Percentiles rank a stretch among this genome's conserved stretches.
These are phyloP conservation scores for Chrysodeixis includens DNA, from an alignment of 2,888 invertebrate genomes.

Conservation along the genomic window DNA sequence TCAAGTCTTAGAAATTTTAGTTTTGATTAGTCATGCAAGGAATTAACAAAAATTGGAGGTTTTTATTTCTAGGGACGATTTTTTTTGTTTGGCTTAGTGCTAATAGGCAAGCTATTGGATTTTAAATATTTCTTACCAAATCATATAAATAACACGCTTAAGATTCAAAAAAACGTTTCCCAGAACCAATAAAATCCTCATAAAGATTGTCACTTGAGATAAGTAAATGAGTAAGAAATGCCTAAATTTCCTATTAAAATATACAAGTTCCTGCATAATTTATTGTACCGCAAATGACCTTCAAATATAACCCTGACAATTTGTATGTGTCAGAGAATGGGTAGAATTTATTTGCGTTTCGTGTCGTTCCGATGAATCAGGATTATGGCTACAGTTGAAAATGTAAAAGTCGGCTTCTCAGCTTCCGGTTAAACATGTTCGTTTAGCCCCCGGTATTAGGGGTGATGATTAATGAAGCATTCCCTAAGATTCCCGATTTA, in stretches of 20 bases:
- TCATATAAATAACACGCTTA: conserved; percentile 32
- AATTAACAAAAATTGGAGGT: too few relatives aligned
- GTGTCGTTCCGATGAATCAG: conserved; percentile 66
- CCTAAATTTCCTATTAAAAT: conserved; percentile 51
- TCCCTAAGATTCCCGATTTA: conserved; percentile 67
- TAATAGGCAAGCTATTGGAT: too few relatives aligned
- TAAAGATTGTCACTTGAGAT: conserved; percentile 50
- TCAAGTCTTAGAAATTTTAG: too few relatives aligned
- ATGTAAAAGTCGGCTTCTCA: conserved; percentile 77
- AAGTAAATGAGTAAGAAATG: conserved; percentile 48
- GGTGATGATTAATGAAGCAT: conserved; percentile 85
- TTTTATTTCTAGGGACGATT: too few relatives aligned
- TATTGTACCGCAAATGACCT: conserved; percentile 55
- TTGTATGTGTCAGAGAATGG: conserved; percentile 45
- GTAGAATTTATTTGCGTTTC: conserved; percentile 58
- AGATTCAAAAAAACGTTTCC: conserved; percentile 43
- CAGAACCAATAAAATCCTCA: conserved; percentile 44
- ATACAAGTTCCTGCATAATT: conserved; percentile 51
- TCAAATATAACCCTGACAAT: conserved; percentile 42
- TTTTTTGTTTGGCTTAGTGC: too few relatives aligned
- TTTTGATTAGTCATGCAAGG: too few relatives aligned
- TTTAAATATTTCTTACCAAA: conserved; percentile 24
- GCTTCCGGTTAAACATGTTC: conserved; percentile 82
- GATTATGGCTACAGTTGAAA: conserved; percentile 69
- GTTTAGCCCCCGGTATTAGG: conserved; percentile 79